A percentile compares a stretch with the other conserved stretches of the same genome.
Evolutionary conservation across 2,113 vertebrate genomes (phyloP).

Genomic region (Hylia prasina): DNA sequence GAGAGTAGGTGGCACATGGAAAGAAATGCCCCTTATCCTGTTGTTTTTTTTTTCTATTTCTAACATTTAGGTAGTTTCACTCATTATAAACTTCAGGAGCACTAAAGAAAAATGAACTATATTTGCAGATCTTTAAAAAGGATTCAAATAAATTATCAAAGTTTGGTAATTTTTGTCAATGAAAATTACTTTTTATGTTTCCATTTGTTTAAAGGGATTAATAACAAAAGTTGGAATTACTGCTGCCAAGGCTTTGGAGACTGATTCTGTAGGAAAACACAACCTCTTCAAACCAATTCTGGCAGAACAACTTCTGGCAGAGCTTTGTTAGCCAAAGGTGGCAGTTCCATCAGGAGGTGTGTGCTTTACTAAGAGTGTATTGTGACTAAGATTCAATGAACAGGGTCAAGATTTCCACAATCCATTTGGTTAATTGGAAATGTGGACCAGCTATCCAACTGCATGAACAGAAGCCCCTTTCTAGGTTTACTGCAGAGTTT

Average conservation of each 20-base stretch:
- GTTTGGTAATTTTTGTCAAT: neutral
- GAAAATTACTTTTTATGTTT: neutral
- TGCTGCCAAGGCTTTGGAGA: neutral
- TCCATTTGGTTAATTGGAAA: neutral
- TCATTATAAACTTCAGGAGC: neutral
- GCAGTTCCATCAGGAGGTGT: neutral
- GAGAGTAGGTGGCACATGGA: neutral
- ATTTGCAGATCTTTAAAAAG: neutral
- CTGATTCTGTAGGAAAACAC: neutral
- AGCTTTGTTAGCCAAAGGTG: neutral
- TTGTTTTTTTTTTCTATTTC: neutral
- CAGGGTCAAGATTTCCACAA: neutral
- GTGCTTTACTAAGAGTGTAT: neutral
- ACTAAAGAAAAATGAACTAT: neutral
- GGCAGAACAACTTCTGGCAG: neutral
- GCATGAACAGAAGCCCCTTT: neutral
- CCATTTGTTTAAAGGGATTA: neutral
- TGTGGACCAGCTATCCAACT: neutral
- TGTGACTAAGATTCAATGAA: neutral
- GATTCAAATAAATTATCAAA: neutral
- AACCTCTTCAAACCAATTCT: neutral
- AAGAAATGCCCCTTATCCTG: accelerated
- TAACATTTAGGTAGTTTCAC: neutral
- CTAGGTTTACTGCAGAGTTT: neutral
- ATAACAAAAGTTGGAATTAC: neutral